Percentiles rank a stretch among this genome's conserved stretches.
phyloP scores from a whole-genome alignment of 2,797 vertebrate species.

The Bucorvus abyssinicus region DNA sequence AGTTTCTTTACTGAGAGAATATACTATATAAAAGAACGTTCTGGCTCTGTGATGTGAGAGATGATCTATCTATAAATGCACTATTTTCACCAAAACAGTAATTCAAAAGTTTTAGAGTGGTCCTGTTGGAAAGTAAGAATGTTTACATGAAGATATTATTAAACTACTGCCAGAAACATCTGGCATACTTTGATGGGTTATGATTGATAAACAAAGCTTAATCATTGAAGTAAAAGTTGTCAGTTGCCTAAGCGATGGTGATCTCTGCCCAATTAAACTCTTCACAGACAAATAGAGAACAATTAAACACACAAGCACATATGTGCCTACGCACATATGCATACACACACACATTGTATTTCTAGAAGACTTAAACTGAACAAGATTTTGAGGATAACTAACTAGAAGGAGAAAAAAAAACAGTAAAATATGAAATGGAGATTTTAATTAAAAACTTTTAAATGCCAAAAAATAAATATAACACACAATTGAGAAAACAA shows the following conservation, averaged over 20 bases:
- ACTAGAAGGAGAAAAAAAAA: not conserved
- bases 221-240: not conserved
- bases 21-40: not conserved
- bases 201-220: not conserved
- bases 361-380: not conserved
- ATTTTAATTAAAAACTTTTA: not conserved
- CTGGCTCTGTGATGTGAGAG: not conserved
- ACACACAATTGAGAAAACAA: not conserved
- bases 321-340: not conserved
- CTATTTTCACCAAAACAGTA: not conserved
- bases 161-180: slow-evolving; percentile 22
- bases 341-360: not conserved
- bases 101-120: not conserved
- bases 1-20: not conserved
- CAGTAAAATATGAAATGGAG: not conserved
- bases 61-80: not conserved
- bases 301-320: not conserved
- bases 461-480: not conserved
- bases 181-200: not conserved
- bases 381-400: not conserved
- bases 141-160: not conserved
- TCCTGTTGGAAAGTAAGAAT: not conserved
- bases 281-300: not conserved
- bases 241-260: not conserved
- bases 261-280: not conserved